A percentile compares a stretch with the other conserved stretches of the same genome.
Evolutionary conservation across 2,888 invertebrate species (phyloP).

Genomic region (Branchellion lobata): DNA sequence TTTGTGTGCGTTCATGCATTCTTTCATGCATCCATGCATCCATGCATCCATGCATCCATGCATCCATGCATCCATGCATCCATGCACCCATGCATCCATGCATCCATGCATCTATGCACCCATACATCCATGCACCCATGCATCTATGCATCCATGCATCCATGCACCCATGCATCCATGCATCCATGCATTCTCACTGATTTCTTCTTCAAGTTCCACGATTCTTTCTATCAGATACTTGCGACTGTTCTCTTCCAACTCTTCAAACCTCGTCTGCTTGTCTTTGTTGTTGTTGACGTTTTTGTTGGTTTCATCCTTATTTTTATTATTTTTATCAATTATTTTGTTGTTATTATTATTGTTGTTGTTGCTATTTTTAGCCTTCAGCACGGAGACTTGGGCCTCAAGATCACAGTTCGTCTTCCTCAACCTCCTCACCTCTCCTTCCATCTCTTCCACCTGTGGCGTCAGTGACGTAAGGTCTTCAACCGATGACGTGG

Average conservation of each 20-base stretch:
- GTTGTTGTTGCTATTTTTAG: constrained; percentile 48
- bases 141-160: too few species aligned
- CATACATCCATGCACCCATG: too few species aligned
- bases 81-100: too few species aligned
- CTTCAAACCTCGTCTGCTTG: constrained; percentile 26
- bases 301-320: not conserved
- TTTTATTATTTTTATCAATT: too few species aligned
- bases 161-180: too few species aligned
- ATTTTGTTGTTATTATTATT: not conserved
- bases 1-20: too few species aligned
- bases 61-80: too few species aligned
- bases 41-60: too few species aligned
- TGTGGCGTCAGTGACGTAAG: not conserved
- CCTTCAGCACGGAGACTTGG: constrained; percentile 61
- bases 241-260: constrained; percentile 37
- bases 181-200: constrained; percentile 37
- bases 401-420: constrained; percentile 69
- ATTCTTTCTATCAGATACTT: constrained; percentile 49
- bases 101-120: too few species aligned
- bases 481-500: too few species aligned
- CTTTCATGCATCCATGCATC: too few species aligned
- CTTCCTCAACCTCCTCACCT: constrained; percentile 68
- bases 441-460: constrained; percentile 12
- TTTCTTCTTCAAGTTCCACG: constrained; percentile 43
- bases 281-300: not conserved